Percentiles rank a stretch among this genome's conserved stretches.
Conservation (phyloP, 2,113 vertebrate genomes). For the Echinops telfairi region DNA sequence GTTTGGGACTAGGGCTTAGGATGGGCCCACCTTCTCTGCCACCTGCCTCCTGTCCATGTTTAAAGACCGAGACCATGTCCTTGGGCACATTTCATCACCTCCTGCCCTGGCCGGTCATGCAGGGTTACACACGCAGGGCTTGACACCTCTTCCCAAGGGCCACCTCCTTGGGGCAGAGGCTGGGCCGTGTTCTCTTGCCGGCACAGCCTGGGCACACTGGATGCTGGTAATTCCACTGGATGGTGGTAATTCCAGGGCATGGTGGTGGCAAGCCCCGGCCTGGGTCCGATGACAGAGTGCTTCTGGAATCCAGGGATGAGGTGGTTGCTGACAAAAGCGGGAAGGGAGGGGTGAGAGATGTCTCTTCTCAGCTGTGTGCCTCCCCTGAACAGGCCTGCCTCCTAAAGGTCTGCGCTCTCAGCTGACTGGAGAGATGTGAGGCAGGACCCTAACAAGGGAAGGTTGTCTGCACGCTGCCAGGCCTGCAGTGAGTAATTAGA, state of each 20-base stretch:
- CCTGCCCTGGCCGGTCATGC: background rate
- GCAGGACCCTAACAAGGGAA: slow-evolving; percentile 82
- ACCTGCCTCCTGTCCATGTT: background rate
- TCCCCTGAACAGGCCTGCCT: slow-evolving; percentile 68
- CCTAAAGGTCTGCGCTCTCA: slow-evolving; percentile 75
- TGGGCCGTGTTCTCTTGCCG: background rate
- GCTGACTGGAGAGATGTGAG: slow-evolving; percentile 82
- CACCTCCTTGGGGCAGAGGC: background rate
- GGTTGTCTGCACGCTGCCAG: slow-evolving; percentile 71
- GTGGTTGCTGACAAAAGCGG: slow-evolving; percentile 65
- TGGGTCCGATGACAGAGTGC: background rate
- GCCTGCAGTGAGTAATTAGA: slow-evolving; percentile 89
- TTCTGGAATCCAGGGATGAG: slow-evolving; percentile 70
- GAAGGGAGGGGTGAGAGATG: slow-evolving; percentile 57
- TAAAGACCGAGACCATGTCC: background rate
- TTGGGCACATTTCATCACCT: background rate
- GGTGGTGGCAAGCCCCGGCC: background rate
- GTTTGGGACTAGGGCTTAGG: too few relatives aligned
- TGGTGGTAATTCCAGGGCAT: background rate
- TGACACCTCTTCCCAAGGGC: background rate
- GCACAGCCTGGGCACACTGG: background rate
- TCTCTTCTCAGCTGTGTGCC: slow-evolving; percentile 59
- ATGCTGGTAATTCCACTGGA: background rate
- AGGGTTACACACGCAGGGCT: background rate
- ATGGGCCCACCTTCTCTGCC: background rate